Base-by-base conservation (phyloP, 2,797 vertebrate genomes). In the Manis crassicaudata region DNA sequence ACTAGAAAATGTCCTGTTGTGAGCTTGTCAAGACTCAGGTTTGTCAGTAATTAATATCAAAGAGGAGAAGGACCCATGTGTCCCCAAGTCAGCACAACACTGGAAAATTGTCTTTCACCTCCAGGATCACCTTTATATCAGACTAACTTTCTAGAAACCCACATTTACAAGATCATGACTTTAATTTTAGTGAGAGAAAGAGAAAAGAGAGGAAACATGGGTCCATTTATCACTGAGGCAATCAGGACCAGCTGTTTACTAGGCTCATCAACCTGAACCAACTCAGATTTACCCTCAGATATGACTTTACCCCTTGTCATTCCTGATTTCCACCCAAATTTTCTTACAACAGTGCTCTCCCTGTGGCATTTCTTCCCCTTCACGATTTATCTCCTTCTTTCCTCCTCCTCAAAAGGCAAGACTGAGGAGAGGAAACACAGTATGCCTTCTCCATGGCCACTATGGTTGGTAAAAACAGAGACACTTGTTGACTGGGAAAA, bases 11-110 rank as follows among this genome's bases (percentile, higher is more conserved):
- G 58, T 18, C 68, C 67, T 80, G 35, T 70, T 54, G 37, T 52
- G 75, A 86, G 46, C 58, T 67, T 79, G 62, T 32, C 52, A 43
- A 93, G 84, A 21, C 76, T 86, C 63, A 17, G 58, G n/a, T 58
- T 80, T 94, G 79, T 92, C 73, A 56, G 87, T 88, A 90, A 94
- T 93, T 95, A 97, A 75, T 68, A 85, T 58, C 54, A 52, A 60
- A 75, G 50, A 68, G 62, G 72, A 77, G 37, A 72, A 32, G 43
- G 76, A 81, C 35, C 9, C 16, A 11, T 29, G 3, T 21, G 50
- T 54, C 75, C 82, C 63, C 3, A 1, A 29, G 37, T 67, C 82
- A 86, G 20, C 23, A 2, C 60, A 73, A 35, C 70, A 46, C 87
- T 37, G 13, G 29, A 79, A 43, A 73, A 72, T 56, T 40, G 29